Conservation (phyloP, 2,113 vertebrate genomes). For the Sardina pilchardus region DNA sequence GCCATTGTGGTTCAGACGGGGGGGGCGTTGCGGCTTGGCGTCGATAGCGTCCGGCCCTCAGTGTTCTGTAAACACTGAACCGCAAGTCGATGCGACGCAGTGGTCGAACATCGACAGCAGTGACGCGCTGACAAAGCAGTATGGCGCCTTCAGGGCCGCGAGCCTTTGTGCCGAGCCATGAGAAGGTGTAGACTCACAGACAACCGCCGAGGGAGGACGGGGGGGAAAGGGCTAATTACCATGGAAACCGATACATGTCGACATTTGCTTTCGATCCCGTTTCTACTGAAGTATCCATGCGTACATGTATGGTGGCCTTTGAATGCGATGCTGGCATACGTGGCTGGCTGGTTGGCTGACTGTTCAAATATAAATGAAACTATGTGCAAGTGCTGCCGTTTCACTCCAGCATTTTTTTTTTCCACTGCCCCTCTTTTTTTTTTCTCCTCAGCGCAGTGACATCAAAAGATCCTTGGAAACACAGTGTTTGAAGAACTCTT, state of each 20-base stretch:
- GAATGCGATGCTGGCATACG: not conserved
- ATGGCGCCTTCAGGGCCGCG: not conserved
- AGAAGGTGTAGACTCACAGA: not conserved
- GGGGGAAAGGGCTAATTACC: not conserved
- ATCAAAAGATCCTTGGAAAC: slow-evolving; percentile 16
- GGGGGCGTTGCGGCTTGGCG: slow-evolving; percentile 28
- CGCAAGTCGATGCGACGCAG: slow-evolving; percentile 17
- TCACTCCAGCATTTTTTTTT: not conserved
- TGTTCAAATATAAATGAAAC: slow-evolving; percentile 32
- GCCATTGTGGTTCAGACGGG: slow-evolving; percentile 30
- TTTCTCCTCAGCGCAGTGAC: not conserved
- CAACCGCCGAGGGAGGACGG: not conserved
- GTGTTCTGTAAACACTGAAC: slow-evolving; percentile 39
- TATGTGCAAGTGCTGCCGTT: not conserved
- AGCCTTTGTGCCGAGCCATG: slow-evolving; percentile 14
- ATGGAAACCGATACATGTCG: slow-evolving; percentile 18
- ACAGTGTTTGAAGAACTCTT: slow-evolving; percentile 4
- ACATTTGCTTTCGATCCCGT: slow-evolving; percentile 36
- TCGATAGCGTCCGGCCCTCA: slow-evolving; percentile 36
- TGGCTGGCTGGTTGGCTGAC: not conserved
- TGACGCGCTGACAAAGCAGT: slow-evolving; percentile 40
- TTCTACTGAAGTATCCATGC: slow-evolving; percentile 18
- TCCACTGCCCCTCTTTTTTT: not conserved
- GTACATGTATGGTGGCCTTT: slow-evolving; percentile 34
- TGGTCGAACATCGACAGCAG: slow-evolving; percentile 22